A percentile compares a stretch with the other conserved stretches of the same genome.
phyloP scores from a whole-genome alignment of 2,797 vertebrate species.

The Scolopax rusticola region DNA sequence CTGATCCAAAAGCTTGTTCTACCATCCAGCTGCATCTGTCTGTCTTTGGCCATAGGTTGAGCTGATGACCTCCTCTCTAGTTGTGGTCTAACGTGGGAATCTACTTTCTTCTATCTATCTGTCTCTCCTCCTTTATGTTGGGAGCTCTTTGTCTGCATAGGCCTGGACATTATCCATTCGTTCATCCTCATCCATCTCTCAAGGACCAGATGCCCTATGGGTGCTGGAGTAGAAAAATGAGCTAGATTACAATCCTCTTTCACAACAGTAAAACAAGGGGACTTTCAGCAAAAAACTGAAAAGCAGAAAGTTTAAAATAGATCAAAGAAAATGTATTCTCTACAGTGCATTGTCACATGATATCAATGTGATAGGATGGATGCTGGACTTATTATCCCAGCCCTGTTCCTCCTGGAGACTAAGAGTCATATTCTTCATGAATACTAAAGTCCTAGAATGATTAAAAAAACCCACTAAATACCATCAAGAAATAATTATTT shows the following conservation, averaged over 20 bases:
- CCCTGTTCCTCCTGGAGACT: neutral
- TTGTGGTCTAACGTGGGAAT: neutral
- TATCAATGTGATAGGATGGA: neutral
- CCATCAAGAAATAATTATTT: neutral
- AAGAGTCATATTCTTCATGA: neutral
- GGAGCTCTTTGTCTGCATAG: neutral
- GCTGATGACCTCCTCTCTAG: neutral
- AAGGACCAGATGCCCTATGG: neutral
- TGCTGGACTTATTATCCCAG: neutral
- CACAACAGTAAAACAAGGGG: neutral
- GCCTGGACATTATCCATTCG: neutral
- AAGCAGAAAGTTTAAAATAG: neutral
- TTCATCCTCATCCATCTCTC: neutral
- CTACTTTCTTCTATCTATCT: neutral
- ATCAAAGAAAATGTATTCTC: neutral
- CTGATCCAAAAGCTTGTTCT: neutral
- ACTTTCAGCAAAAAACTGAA: neutral
- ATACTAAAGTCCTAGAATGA: neutral
- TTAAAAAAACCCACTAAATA: neutral
- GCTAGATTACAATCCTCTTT: neutral
- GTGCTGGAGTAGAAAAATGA: neutral
- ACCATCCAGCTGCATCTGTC: neutral
- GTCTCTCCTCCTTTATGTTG: neutral
- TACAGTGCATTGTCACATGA: neutral
- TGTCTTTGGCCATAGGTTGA: neutral